Evolutionary conservation across 2,888 invertebrate species (phyloP).

Genomic region (Hetaerina titia): DNA sequence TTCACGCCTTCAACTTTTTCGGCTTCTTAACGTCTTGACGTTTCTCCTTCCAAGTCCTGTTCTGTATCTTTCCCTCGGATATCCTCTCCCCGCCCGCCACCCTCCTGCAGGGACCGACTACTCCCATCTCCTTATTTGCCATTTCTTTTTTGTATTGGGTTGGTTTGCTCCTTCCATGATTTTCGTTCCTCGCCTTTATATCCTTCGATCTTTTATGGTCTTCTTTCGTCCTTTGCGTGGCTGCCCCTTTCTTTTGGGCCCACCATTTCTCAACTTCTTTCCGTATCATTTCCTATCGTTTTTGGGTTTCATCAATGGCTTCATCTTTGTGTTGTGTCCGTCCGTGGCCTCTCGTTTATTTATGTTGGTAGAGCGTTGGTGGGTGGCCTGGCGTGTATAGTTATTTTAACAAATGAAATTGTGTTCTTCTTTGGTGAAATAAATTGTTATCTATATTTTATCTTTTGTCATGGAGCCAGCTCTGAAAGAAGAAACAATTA

Average conservation of each 20-base stretch:
- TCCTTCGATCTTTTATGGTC: too few species aligned
- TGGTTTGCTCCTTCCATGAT: too few species aligned
- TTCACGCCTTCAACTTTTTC: background rate
- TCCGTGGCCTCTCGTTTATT: background rate
- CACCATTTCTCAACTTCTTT: conserved; percentile 5
- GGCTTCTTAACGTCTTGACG: too few species aligned
- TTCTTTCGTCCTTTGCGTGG: conserved; percentile 17
- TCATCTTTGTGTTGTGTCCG: background rate
- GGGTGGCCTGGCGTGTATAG: background rate
- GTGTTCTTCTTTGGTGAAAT: background rate
- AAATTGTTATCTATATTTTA: background rate
- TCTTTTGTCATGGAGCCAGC: too few species aligned
- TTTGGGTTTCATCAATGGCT: background rate
- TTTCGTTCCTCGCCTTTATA: too few species aligned
- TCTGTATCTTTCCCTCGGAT: too few species aligned
- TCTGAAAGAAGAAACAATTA: too few species aligned
- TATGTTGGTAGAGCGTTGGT: background rate
- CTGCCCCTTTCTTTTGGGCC: background rate
- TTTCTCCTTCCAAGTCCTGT: too few species aligned
- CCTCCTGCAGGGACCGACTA: too few species aligned
- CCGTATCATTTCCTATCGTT: background rate
- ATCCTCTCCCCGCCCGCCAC: too few species aligned
- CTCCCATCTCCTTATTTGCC: too few species aligned
- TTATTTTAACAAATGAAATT: background rate
- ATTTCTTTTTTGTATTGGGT: too few species aligned